Base-by-base conservation (phyloP, 2,113 vertebrate genomes). In the Lepidothrix coronata region DNA sequence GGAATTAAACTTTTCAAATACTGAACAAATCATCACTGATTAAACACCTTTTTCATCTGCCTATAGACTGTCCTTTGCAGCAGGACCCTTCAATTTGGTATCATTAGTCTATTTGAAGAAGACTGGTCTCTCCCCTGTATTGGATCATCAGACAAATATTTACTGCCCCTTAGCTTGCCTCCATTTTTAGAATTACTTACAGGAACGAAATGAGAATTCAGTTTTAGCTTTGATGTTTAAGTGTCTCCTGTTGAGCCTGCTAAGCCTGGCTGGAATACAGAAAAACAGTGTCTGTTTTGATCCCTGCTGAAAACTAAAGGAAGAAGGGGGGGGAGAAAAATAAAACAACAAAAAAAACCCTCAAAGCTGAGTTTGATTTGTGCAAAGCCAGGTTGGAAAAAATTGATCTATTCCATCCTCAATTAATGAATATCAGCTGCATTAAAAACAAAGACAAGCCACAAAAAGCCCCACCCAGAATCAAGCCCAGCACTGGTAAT, bases 141-240 rank as follows among this genome's bases (percentile, higher is more conserved):
- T 54, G 49, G 85, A 54, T 39, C 28, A 90, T 66, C 39, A 75
- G 67, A 31, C 46, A 55, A 4, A 73, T 55, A 19, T 77, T 94
- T 88, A 28, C 80, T 81, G 25, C 62, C 72, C 59, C 63, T 86
- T 25, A 58, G 49, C 49, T 85, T 49, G 49, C 22, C 55, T 85
- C 55, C 6, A 10, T 37, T 88, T 96, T 84, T 48, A 71, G 83
- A 76, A 63, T 84, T 76, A 70, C 27, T 88, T 21, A 74, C n/a
- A 89, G 88, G 48, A 93, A 71, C 74, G 13, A 94, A 95, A 88
- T 80, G 46, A 93, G 51, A 88, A 91, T 92, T 91, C 46, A 19
- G 15, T 76, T 73, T 88, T 21, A 62, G 43, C 67, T 95, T 95
- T 95, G 94, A 91, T 92, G 86, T 81, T 91, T 23, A 33, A 85